Percentiles rank a stretch among this genome's conserved stretches.
Conservation (phyloP, 2,888 invertebrate species). For the Drosophila fulvimacula region DNA sequence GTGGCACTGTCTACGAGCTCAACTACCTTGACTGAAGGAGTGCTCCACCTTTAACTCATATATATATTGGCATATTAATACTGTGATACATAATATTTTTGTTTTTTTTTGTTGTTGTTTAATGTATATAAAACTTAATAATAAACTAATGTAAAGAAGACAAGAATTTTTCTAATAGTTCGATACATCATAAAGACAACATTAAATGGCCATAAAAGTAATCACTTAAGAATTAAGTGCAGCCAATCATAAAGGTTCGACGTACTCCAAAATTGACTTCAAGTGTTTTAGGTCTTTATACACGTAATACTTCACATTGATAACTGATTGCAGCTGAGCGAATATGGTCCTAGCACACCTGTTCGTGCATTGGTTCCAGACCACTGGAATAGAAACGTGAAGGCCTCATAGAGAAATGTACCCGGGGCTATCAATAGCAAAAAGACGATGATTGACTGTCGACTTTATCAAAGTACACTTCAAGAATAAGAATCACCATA, state of each 20-base stretch:
- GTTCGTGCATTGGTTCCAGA: conserved; percentile 31
- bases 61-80: conserved; percentile 18
- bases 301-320: conserved; percentile 40
- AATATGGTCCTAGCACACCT: conserved; percentile 54
- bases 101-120: background rate
- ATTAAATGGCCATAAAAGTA: conserved; percentile 27
- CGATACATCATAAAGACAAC: background rate
- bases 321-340: conserved; percentile 21
- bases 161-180: background rate
- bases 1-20: conserved; percentile 43
- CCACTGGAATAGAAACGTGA: conserved; percentile 10
- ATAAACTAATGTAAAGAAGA: background rate
- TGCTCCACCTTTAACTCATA: background rate
- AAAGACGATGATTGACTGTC: conserved; percentile 10
- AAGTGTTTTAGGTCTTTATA: conserved; percentile 36
- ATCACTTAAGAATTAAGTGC: conserved; percentile 47
- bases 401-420: conserved; percentile 61
- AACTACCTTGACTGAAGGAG: conserved; percentile 49
- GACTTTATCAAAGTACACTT: conserved; percentile 39
- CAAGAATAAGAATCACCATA: conserved; percentile 21
- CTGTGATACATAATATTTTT: conserved; percentile 58
- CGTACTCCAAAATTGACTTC: conserved; percentile 21
- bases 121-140: background rate
- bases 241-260: conserved; percentile 33
- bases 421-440: conserved; percentile 38